Base-by-base conservation (phyloP, 2,797 vertebrate genomes). In the Artibeus jamaicensis region DNA sequence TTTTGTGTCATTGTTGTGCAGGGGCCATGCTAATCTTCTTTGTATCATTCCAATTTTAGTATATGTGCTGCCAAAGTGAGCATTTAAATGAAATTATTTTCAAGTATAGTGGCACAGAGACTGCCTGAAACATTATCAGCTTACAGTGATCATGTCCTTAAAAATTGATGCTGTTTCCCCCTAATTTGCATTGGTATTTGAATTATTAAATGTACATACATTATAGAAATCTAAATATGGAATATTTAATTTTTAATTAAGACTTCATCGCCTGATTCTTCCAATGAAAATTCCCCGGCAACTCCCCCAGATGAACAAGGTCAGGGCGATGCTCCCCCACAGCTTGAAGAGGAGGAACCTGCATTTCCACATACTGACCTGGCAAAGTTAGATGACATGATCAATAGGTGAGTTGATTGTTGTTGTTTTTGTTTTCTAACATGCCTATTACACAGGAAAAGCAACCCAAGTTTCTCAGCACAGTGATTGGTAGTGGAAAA, bases 321-420 rank as follows among this genome's bases (percentile, higher is more conserved):
- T 79, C 99, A 99, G 97, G 99, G 99, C 92, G 99, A 99, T 97
- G 99, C 98, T 50, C 99, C 99, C 93, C 99, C 99, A 94, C 99
- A 99, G 97, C 98, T 99, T 98, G 99, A 99, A 98, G 99, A 99
- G 98, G 99, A 99, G 98, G 99, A 99, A 98, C 99, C 99, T 86
- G 99, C 99, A 91, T 99, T 99, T 98, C 99, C 99, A 97, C 99
- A 99, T 98, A 99, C 99, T 97, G 99, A 99, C 98, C 98, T 99
- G 98, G 99, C 99, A 96, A 99, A 99, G 98, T 98, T 99, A 98
- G 99, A 99, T 99, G 99, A 99, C 98, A 99, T 99, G 99, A 99
- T 99, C 98, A 99, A 99, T 99, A 99, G 99, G 99, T 99, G 98
- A 92, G 97, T 93, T 96, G 8, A 1, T 73, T 92, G 8, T 55